Evolutionary conservation across 1,140 invertebrate species (phyloP), one percentile per base, ranked within the genome.

Genomic region (Phymastichus coffea): DNA sequence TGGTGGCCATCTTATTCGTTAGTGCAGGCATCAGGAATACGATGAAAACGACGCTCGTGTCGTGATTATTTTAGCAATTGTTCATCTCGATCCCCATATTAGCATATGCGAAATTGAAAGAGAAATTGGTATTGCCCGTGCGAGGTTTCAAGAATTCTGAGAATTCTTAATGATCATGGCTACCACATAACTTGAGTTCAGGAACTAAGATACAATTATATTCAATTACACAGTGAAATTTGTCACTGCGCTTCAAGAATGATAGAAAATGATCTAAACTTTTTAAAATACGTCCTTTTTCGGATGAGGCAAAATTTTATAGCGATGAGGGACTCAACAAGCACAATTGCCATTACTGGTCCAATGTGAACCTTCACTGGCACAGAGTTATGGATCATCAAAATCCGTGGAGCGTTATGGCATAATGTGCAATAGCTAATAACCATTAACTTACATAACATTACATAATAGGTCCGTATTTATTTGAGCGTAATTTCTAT

Each of bases 381-480:
- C n/a, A n/a, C n/a, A n/a, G 57, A 17, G 4, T 49, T 26, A 10
- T 57, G 7, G 22, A 53, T 20, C 20, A 51, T 19, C 58, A 64
- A 30, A 53, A 60, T 15, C 41, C 44, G 15, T 51, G 49, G 46
- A 56, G 57, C 25, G 3, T 57, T 3, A 26, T 35, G 22, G 63
- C 38, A 41, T 64, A 47, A 28, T 44, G 47, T 30, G 63, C 46
- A 30, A 56, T 64, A 22, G 38, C 17, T 14, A 60, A 60, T 33
- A 25, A 41, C 6, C 35, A 43, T 15, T 23, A n/a, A n/a, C n/a
- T n/a, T n/a, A n/a, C n/a, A n/a, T n/a, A n/a, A n/a, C n/a, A n/a
- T n/a, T n/a, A n/a, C n/a, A n/a, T 60, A 4, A 53, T 38, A n/a
- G 37, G 37, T 53, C n/a, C 43, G 7, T 38, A 47, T 26, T 52